Base-by-base conservation (phyloP, 2,113 vertebrate species). In the Syrmaticus mikado region DNA sequence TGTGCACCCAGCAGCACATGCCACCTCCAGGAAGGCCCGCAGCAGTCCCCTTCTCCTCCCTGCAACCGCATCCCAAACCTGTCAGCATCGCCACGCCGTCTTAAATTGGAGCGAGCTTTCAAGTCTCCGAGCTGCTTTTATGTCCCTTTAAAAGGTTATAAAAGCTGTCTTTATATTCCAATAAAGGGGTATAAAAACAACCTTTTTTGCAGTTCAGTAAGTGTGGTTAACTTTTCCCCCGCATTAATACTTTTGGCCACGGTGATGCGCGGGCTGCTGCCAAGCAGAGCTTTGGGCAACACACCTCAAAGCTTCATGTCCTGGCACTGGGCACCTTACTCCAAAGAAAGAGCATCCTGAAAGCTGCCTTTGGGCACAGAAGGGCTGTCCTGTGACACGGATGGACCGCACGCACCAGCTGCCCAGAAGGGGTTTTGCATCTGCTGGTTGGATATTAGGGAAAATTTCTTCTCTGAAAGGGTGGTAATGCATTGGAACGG, bases 181-280 rank as follows among this genome's bases (percentile, higher is more conserved):
- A 96, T 96, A 97, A 97, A 97, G 82, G 57, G 48, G 91, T 87
- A 90, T 94, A 94, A 96, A 97, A 96, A 71, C 90, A 96, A 80
- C 62, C 82, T 77, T 87, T 77, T 86, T 93, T 0, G 18, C 84
- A 91, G 87, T 80, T 92, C 90, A 89, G 62, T 94, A 90, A 96
- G 92, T 0, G 75, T 25, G 55, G 66, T 92, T 94, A 94, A 88
- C 86, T 83, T 65, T 40, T 68, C 62, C 65, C 84, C 70, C 83
- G 41, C 40, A 55, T 85, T 93, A 95, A 94, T 5, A 50, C 28
- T 32, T 74, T 36, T 82, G 43, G 87, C 82, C 41, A 70, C 3
- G 13, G 5, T 2, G 20, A 16, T 2, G 40, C 1, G 6, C 27
- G 16, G 0, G 8, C 40, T 48, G 72, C 53, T 70, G 60, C 72